Percentiles rank a stretch among this genome's conserved stretches.
phyloP scores from a whole-genome alignment of 2,113 vertebrate species.

The Ariopsis seemanni region DNA sequence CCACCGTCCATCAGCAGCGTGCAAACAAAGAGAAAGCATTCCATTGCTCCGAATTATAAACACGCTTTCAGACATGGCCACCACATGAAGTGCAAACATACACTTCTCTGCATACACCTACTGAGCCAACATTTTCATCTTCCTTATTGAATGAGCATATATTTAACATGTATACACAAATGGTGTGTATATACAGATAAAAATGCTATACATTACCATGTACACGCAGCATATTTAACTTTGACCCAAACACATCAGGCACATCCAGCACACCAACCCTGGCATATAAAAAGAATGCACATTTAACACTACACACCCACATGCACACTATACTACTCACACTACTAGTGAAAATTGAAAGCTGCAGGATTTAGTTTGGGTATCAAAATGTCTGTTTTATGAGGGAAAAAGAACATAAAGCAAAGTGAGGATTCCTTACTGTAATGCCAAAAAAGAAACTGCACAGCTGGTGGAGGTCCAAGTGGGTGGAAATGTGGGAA shows the following conservation, averaged over 20 bases:
- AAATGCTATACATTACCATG: background rate
- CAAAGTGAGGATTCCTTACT: constrained; percentile 12
- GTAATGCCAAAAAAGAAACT: background rate
- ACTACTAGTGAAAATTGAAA: background rate
- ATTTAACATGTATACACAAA: constrained; percentile 1
- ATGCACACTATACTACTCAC: background rate
- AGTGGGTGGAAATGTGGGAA: constrained; percentile 12
- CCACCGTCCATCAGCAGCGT: background rate
- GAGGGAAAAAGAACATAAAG: background rate
- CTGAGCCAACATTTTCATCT: background rate
- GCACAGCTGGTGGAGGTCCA: constrained; percentile 27
- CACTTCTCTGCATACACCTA: background rate
- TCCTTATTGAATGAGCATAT: background rate
- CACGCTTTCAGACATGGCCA: constrained; percentile 25
- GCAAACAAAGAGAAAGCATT: constrained; percentile 32
- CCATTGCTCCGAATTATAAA: constrained; percentile 32
- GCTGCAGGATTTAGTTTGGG: background rate
- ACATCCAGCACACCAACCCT: background rate
- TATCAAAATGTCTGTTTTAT: background rate
- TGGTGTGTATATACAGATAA: background rate
- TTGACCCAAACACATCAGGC: background rate
- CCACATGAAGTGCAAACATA: constrained; percentile 14
- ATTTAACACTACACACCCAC: constrained; percentile 16
- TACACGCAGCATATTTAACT: background rate
- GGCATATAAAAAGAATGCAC: constrained; percentile 3